Percentiles rank a stretch among this genome's conserved stretches.
phyloP scores from a whole-genome alignment of 1,140 invertebrate genomes.

The Drosophila kohkoa region DNA sequence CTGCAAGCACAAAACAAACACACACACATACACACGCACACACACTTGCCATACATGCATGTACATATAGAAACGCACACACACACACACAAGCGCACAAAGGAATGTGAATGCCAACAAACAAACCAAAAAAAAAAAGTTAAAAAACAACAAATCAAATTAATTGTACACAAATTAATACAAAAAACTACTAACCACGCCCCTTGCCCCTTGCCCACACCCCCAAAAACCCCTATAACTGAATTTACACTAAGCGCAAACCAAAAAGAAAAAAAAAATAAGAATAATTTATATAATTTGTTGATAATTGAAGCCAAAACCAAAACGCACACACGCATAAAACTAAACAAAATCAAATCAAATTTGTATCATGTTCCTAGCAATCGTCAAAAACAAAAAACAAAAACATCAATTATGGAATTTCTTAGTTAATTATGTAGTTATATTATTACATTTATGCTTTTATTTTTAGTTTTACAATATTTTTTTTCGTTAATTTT shows the following conservation, averaged over 20 bases:
- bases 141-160: constrained; percentile 12
- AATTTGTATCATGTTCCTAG: constrained; percentile 31
- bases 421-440: constrained; percentile 24
- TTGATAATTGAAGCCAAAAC: constrained; percentile 61
- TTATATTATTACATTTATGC: constrained; percentile 12
- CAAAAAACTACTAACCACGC: constrained; percentile 13
- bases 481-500: constrained; percentile 21
- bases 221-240: not conserved
- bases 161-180: constrained; percentile 13
- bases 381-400: not conserved
- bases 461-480: constrained; percentile 16
- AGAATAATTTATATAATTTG: constrained; percentile 34
- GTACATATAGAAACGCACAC: constrained; percentile 25
- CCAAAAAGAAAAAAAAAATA: constrained; percentile 30
- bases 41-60: constrained; percentile 30
- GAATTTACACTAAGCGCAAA: constrained; percentile 52
- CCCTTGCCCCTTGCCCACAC: not conserved
- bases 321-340: constrained; percentile 14
- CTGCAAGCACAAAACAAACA: constrained; percentile 37
- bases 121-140: constrained; percentile 18
- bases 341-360: constrained; percentile 17
- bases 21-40: constrained; percentile 28
- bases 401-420: constrained; percentile 17
- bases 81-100: constrained; percentile 32
- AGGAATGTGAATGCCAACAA: constrained; percentile 59